These are phyloP conservation scores for Spodoptera picta DNA, from an alignment of 2,888 invertebrate species.

Conservation along the genomic window DNA sequence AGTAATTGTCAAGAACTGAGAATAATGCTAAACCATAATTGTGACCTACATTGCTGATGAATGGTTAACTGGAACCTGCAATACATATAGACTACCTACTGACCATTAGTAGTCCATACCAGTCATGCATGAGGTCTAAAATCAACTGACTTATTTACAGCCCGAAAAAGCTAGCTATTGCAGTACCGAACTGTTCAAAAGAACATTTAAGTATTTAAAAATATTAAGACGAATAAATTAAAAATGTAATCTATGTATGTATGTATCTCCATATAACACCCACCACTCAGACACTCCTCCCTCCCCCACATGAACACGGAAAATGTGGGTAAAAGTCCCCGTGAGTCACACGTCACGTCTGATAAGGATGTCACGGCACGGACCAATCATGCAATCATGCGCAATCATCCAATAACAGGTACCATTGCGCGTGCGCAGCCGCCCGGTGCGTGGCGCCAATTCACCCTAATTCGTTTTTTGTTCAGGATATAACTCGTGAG, in stretches of 20 bases:
- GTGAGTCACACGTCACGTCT: slow-evolving; percentile 55
- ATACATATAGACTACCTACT: no score
- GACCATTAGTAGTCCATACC: no score
- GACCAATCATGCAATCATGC: slow-evolving; percentile 65
- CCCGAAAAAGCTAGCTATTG: no score
- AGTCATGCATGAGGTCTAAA: no score
- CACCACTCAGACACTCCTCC: slow-evolving; percentile 1
- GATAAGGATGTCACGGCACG: slow-evolving; percentile 69
- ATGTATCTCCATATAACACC: not conserved
- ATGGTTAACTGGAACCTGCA: no score
- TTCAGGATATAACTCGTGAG: slow-evolving; percentile 44
- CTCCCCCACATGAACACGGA: slow-evolving; percentile 22
- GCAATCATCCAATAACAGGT: slow-evolving; percentile 66
- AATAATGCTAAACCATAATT: not conserved
- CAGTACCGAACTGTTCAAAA: no score
- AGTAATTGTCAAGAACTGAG: slow-evolving; percentile 15
- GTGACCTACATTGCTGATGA: not conserved
- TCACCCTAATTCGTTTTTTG: slow-evolving; percentile 52
- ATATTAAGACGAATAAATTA: not conserved
- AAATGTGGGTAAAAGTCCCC: slow-evolving; percentile 48
- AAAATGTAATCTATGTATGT: not conserved
- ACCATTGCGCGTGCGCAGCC: slow-evolving; percentile 37
- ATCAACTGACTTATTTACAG: no score
- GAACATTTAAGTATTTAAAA: no score
- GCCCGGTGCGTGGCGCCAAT: slow-evolving; percentile 48